Conservation (phyloP, 2,113 vertebrate genomes). For the Apus apus region DNA sequence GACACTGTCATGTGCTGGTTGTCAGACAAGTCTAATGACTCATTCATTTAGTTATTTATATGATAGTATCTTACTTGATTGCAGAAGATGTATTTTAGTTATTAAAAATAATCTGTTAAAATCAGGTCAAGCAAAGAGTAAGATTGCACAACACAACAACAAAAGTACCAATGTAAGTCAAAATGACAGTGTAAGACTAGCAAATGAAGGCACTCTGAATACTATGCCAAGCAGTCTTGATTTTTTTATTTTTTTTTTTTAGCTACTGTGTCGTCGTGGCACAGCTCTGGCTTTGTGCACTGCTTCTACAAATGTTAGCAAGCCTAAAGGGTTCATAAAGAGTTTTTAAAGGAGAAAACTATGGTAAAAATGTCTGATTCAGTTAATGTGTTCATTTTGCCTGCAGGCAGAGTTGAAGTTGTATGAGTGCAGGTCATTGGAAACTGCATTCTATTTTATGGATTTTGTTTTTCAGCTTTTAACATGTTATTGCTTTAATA, state of each 20-base stretch:
- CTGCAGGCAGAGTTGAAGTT: not conserved
- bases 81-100: not conserved
- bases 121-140: not conserved
- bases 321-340: not conserved
- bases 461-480: not conserved
- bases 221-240: not conserved
- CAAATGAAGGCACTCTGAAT: not conserved
- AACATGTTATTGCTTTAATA: not conserved
- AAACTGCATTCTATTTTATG: not conserved
- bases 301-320: not conserved
- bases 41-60: not conserved
- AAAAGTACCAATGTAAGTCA: not conserved
- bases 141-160: not conserved
- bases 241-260: conserved; percentile 2
- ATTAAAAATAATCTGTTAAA: not conserved
- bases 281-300: not conserved
- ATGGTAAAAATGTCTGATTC: not conserved
- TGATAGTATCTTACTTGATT: not conserved
- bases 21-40: not conserved
- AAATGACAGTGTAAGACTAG: not conserved
- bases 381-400: not conserved
- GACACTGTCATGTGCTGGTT: accelerated
- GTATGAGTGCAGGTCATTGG: not conserved
- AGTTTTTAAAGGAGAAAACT: not conserved
- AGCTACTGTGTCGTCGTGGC: not conserved